Evolutionary conservation across 2,113 vertebrate species (phyloP), one percentile per base, ranked within the genome.

Genomic region (Cercocebus atys): DNA sequence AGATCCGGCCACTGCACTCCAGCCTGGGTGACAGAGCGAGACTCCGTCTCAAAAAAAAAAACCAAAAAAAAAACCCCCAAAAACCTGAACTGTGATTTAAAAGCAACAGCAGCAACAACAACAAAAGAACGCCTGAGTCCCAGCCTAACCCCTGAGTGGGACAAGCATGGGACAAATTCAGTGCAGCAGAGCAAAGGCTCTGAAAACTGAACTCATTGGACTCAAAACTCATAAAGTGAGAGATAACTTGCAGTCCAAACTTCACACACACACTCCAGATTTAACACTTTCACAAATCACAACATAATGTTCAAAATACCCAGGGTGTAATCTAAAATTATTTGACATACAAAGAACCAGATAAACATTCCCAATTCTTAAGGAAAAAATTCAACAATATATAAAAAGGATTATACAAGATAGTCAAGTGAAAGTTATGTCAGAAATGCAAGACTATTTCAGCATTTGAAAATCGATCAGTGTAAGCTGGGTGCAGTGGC

Each of bases 31-130:
- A 50, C 13, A 50, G 47, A 50, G 13, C 47, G 13, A 50, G 47
- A 50, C 47, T 50, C 47, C 3, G 13, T 50, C 47, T 50, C 47
- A 47, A 47, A 47, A 47, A 47, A 47, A 47, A 5, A 43, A 43
- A 43, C 5, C 6, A 2, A 10, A 47, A 47, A 47, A 12, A 47
- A 47, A 12, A 0, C 10, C 10, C 45, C 45, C 45, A 2, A 59
- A 87, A 72, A 72, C 38, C 35, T 40, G 85, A 72, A 72, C 20
- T 76, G 23, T 45, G 52, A 76, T 76, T 43, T 38, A 40, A 87
- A 87, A 38, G 27, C 27, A 25, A 23, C 25, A 73, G 23, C 61
- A 64, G 61, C 61, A 64, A 12, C 61, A 27, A 64, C 61, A 70
- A n/a, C 50, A 38, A 57, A 76, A 76, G 27, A 76, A 7, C 27